Evolutionary conservation across 1,140 invertebrate species (phyloP).

Genomic region (Argopecten irradians): DNA sequence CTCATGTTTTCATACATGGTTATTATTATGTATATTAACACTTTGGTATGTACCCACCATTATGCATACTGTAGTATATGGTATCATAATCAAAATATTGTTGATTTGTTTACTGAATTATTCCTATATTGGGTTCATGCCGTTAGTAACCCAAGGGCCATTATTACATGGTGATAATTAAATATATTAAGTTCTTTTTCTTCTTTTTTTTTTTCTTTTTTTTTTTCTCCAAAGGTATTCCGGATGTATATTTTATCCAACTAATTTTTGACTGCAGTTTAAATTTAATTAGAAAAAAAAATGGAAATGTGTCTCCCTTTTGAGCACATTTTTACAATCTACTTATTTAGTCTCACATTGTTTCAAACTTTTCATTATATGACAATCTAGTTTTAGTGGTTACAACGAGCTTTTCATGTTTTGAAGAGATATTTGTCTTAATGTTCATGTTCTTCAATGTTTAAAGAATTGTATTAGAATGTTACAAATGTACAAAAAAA

Average conservation of each 20-base stretch:
- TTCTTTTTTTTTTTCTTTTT: constrained; percentile 45
- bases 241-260: constrained; percentile 59
- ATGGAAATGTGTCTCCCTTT: constrained; percentile 71
- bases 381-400: constrained; percentile 72
- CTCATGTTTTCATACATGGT: constrained; percentile 17
- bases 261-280: constrained; percentile 54
- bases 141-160: constrained; percentile 14
- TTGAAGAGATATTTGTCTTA: constrained; percentile 42
- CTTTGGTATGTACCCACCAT: constrained; percentile 12
- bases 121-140: constrained; percentile 21
- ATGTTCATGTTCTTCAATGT: constrained; percentile 64
- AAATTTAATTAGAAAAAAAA: constrained; percentile 42
- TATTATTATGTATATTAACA: constrained; percentile 19
- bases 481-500: constrained; percentile 48
- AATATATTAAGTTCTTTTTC: constrained; percentile 34
- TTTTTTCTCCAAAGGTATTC: constrained; percentile 54
- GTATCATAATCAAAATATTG: constrained; percentile 23
- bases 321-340: constrained; percentile 67
- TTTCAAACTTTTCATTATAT: constrained; percentile 54
- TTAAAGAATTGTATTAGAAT: constrained; percentile 53
- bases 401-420: constrained; percentile 66
- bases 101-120: constrained; percentile 23
- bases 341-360: constrained; percentile 58
- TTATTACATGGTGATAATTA: constrained; percentile 42
- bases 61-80: constrained; percentile 22